Conservation (phyloP, 1,140 invertebrate genomes). For the Anastrepha obliqua region DNA sequence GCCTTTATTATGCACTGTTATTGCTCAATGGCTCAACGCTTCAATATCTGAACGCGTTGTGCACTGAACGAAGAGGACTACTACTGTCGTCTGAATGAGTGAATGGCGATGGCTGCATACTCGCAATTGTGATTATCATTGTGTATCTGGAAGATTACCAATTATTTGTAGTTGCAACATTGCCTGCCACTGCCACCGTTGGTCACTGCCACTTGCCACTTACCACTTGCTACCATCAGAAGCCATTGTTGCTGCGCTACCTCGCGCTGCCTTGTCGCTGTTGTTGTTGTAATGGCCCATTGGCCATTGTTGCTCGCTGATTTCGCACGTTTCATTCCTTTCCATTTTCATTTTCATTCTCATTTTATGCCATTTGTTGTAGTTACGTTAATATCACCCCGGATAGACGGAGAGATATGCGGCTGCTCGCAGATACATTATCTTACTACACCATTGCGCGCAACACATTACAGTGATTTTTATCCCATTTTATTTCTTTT, state of each 20-base stretch:
- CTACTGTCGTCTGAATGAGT: not conserved
- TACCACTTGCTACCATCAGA: conserved; percentile 15
- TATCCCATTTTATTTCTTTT: not conserved
- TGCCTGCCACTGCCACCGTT: conserved; percentile 47
- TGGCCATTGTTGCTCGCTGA: not conserved
- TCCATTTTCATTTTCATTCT: conserved; percentile 43
- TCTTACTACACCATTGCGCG: conserved; percentile 11
- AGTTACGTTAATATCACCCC: conserved; percentile 39
- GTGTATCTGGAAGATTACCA: conserved; percentile 53
- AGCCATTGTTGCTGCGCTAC: not conserved
- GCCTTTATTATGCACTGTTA: not conserved
- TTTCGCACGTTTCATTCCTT: conserved; percentile 51
- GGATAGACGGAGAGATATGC: not conserved
- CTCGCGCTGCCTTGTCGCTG: not conserved
- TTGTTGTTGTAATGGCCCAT: not conserved
- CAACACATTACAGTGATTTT: conserved; percentile 38
- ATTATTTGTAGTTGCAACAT: conserved; percentile 53
- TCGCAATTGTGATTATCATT: conserved; percentile 50
- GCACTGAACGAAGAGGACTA: not conserved
- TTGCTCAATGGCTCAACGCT: not conserved
- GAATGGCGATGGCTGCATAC: conserved; percentile 11
- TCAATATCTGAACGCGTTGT: conserved; percentile 6
- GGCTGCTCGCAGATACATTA: conserved; percentile 37
- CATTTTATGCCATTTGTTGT: conserved; percentile 53
- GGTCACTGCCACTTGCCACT: conserved; percentile 48